Evolutionary conservation across 2,113 vertebrate genomes (phyloP), one percentile per base, ranked within the genome.

Genomic region (Sylvietta virens): DNA sequence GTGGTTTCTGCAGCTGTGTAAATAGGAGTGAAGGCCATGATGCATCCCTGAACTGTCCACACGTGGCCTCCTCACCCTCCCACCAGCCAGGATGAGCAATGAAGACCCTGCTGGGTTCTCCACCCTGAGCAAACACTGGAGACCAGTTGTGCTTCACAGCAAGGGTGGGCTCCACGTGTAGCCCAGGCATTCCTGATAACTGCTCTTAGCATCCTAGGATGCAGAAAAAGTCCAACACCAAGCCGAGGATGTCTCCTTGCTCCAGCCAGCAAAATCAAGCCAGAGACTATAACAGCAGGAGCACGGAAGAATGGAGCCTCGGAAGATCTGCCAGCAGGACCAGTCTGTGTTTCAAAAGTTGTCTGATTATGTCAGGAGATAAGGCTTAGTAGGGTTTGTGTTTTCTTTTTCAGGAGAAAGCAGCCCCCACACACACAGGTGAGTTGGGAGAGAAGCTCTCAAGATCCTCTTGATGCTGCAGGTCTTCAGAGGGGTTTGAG

Each of bases 1-100:
- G 78, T 35, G 30, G 42, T 82, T 96, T 88, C 67, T 77, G 64
- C 94, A 96, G 94, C 94, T 97, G 93, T 94, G 44, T 94, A 96
- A 97, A 96, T 21, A 97, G 60, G 44, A 82, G 24, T 0, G 11
- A 66, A 96, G 76, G 47, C 74, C 11, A 9, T 9, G 39, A 70
- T 70, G 69, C 47, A 90, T 91, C 65, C 66, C 51, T 85, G 83
- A 83, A 40, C 69, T 67, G 23, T 23, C 86, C 47, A 77, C 64
- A 45, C 0, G 0, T 5, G 61, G 72, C 27, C 28, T 89, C 42
- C 54, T 77, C 5, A 8, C 30, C 62, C 74, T 92, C 84, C 64
- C 81, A 92, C 81, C n/a, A 50, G 42, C 24, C 82, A 93, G 56
- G 30, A 92, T 77, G 71, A 96, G 60, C 84, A 93, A 90, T 1